Percentiles rank a stretch among this genome's conserved stretches.
These are phyloP conservation scores for Drosophila dunni DNA, from an alignment of 1,140 invertebrate species.

Conservation along the genomic window DNA sequence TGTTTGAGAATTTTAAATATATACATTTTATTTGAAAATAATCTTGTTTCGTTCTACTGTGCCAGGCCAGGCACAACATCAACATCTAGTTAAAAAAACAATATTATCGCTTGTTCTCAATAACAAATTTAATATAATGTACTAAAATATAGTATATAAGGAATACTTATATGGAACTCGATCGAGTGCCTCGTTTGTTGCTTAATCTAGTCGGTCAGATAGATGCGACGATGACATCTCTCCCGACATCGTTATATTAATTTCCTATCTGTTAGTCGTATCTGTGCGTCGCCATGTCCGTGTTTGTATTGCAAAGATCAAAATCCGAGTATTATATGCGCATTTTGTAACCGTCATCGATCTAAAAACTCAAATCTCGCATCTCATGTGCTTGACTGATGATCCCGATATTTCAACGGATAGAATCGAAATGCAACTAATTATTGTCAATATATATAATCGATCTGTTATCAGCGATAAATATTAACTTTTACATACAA, in stretches of 20 bases:
- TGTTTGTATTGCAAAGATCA: slow-evolving; percentile 76
- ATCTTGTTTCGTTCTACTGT: slow-evolving; percentile 25
- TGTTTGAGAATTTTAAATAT: too few species aligned
- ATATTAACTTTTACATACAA: slow-evolving; percentile 39
- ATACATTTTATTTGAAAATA: not conserved
- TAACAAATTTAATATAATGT: slow-evolving; percentile 75
- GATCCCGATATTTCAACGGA: slow-evolving; percentile 56
- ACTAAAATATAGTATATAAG: slow-evolving; percentile 14
- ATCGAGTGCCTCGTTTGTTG: slow-evolving; percentile 50
- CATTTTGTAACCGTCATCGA: slow-evolving; percentile 35
- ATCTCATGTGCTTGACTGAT: slow-evolving; percentile 49
- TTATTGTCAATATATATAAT: slow-evolving; percentile 30
- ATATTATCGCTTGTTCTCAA: slow-evolving; percentile 85
- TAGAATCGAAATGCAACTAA: slow-evolving; percentile 22
- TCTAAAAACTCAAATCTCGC: slow-evolving; percentile 33
- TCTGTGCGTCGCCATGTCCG: slow-evolving; percentile 64
- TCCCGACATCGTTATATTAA: slow-evolving; percentile 33
- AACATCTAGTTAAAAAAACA: slow-evolving; percentile 84
- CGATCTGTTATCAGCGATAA: slow-evolving; percentile 54
- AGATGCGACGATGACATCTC: slow-evolving; percentile 55
- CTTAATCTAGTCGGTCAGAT: slow-evolving; percentile 63
- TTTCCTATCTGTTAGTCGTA: slow-evolving; percentile 66
- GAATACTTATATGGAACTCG: slow-evolving; percentile 5
- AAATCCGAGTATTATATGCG: slow-evolving; percentile 61
- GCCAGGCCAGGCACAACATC: slow-evolving; percentile 51